These are phyloP conservation scores for Ctenopoma multispine DNA, from an alignment of 2,797 vertebrate genomes.

Conservation along the genomic window DNA sequence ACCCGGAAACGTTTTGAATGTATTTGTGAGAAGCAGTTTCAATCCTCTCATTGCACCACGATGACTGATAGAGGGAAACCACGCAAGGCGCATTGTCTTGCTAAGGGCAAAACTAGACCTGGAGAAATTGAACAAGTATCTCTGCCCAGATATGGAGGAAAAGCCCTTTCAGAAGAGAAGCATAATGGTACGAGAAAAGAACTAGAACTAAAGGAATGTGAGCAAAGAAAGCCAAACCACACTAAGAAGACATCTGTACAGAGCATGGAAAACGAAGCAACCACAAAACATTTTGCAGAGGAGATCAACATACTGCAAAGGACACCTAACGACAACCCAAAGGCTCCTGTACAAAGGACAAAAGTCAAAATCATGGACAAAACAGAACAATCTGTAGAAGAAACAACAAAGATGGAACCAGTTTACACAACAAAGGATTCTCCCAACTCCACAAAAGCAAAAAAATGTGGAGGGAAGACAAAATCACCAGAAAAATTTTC, in stretches of 20 bases:
- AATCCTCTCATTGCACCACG: neutral
- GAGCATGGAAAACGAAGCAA: neutral
- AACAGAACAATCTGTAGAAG: neutral
- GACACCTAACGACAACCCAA: neutral
- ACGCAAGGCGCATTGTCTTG: neutral
- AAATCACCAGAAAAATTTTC: neutral
- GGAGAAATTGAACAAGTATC: neutral
- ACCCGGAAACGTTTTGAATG: neutral
- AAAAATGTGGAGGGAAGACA: no score
- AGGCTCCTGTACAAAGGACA: neutral
- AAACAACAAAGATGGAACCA: neutral
- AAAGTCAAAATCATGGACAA: neutral
- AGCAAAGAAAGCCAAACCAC: neutral
- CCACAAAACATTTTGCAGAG: neutral
- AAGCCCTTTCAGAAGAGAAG: slow-evolving; percentile 7
- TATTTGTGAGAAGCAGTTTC: neutral
- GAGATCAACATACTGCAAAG: neutral
- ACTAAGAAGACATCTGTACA: neutral
- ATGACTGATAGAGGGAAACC: slow-evolving; percentile 58
- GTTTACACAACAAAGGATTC: neutral
- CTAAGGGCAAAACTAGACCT: neutral
- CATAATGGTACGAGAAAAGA: neutral
- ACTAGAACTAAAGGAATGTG: slow-evolving; percentile 20
- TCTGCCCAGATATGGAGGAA: neutral
- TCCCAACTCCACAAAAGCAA: neutral